Base-by-base conservation (phyloP, 2,797 vertebrate genomes). In the Taenioides sp. region DNA sequence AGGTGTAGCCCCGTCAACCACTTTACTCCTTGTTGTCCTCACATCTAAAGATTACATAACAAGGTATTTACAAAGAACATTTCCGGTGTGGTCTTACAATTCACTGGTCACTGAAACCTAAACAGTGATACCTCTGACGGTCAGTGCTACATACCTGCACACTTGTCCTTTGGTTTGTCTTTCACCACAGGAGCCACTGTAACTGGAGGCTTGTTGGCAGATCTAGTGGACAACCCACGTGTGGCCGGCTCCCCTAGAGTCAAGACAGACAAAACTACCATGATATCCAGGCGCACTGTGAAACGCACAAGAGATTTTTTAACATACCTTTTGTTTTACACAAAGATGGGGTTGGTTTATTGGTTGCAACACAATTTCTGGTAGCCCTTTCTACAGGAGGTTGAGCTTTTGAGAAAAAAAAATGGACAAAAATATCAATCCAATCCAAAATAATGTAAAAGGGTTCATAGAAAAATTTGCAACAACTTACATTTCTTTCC, bases 1-100 rank as follows among this genome's bases (percentile, higher is more conserved):
- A 69, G 83, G 47, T 57, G 86, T 83, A 0, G 63, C 70, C 71
- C 78, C 49, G 66, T 70, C 71, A 50, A 79, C 14, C 17, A 74
- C 80, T 86, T 68, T 90, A 69, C 83, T 90, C 75, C 85, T 92
- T 9, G 86, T 87, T 16, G 47, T 69, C 71, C 79, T 85, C n/a
- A 65, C 47, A 52, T 80, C 89, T 91, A 67, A 50, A 23, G 34
- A 37, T 57, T 57, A 31, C 9, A 67, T 37, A 23, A 43, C 34
- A 64, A 65, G 18, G 43, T 1, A 16, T 50, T 65, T 50, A 31
- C 28, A 43, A 22, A 58, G 34, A 12, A 2, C 20, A 10, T 68
- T 40, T 67, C 55, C 12, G 1, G 7, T 49, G 58, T 70, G 4
- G 10, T 61, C 17, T 69, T 40, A n/a, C 2, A 40, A 65, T 40